These are phyloP conservation scores for Melopsittacus undulatus DNA, from an alignment of 2,797 vertebrate genomes.

Conservation along the genomic window DNA sequence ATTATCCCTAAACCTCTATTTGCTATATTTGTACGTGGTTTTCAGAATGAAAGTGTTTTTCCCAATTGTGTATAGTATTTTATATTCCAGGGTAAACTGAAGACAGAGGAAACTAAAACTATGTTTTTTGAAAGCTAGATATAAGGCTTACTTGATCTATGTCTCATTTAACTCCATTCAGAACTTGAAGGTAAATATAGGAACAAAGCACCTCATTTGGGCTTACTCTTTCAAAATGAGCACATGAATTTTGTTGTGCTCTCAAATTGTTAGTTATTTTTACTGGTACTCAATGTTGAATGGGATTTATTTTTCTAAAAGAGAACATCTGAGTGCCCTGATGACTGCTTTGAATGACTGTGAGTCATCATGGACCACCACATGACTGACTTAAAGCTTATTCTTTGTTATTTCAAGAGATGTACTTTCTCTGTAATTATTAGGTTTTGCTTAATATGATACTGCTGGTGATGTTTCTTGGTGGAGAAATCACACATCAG, in stretches of 20 bases:
- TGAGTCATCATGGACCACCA: background rate
- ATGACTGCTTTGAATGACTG: background rate
- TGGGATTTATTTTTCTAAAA: background rate
- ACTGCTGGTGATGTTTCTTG: background rate
- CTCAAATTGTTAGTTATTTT: background rate
- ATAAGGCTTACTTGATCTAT: background rate
- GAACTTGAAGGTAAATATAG: background rate
- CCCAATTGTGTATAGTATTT: background rate
- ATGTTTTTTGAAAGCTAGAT: background rate
- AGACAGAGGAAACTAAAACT: background rate
- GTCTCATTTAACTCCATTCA: background rate
- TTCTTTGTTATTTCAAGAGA: background rate
- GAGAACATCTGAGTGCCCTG: rapidly evolving
- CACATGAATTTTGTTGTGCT: background rate
- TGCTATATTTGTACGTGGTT: background rate
- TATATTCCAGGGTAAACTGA: background rate
- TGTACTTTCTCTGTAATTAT: background rate
- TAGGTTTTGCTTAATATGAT: background rate
- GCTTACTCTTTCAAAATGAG: background rate
- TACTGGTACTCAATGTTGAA: background rate
- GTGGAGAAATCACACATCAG: background rate
- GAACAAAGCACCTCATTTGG: background rate
- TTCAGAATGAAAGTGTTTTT: background rate
- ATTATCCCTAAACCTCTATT: background rate
- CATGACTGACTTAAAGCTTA: background rate